Base-by-base conservation (phyloP, 2,888 invertebrate genomes). In the Acanthosepion esculentum region DNA sequence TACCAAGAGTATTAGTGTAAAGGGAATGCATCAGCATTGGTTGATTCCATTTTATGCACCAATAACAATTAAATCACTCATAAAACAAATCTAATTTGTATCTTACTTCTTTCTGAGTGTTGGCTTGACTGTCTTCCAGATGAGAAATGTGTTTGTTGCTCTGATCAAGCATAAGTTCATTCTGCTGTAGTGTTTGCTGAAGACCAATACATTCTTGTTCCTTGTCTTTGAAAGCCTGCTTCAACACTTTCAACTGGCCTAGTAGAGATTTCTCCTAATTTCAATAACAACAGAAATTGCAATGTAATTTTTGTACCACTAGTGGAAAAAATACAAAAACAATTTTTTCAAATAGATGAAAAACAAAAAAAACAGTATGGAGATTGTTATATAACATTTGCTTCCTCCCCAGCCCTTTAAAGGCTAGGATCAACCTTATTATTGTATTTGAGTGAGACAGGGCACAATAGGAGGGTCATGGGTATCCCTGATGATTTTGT, bases 151-250 rank as follows among this genome's bases (percentile, higher is more conserved):
- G 95, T 18, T 95, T 94, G 23, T 96, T 95, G 53, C 96, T 95
- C 92, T 96, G 96, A 94, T 96, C 96, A 64, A 97, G 95, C 96
- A 96, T 96, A 33, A 96, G 95, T 95, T 96, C 96, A 41, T 96
- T 95, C 95, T 97, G 96, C 94, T 95, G 94, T 55, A 96, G 64
- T 8, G 95, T 95, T 94, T 95, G 95, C 95, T 96, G 96, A 92
- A 96, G 94, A 78, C 96, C 95, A 48, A 95, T 94, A 94, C 95
- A 95, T 94, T 96, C 96, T 94, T 96, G 95, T 15, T 95, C 95
- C 94, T 96, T 96, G 64, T 96, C 96, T 78, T 96, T 95, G 78
- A 96, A 94, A 53, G 96, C 95, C 93, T 95, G 95, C 91, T 96
- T 95, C 48, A 95, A 94, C n/a, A 96, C 95, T 94, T 95, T 95